A percentile compares a stretch with the other conserved stretches of the same genome.
phyloP scores from a whole-genome alignment of 2,888 invertebrate genomes.

The Amiota minor region DNA sequence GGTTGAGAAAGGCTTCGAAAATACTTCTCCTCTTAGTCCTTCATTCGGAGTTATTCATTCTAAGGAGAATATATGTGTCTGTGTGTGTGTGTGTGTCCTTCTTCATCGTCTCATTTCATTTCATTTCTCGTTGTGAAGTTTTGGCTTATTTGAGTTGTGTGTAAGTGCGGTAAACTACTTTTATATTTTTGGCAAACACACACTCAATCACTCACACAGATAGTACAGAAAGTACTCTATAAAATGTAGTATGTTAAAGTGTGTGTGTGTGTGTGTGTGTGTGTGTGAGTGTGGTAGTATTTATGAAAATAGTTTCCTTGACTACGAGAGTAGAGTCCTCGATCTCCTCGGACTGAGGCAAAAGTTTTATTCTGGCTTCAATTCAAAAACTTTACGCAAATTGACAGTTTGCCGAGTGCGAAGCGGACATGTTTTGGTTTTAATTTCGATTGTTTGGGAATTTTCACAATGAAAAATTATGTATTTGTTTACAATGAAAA shows the following conservation, averaged over 20 bases:
- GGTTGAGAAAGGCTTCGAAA: too few relatives aligned
- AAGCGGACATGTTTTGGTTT: constrained; percentile 50
- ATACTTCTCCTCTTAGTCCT: not conserved
- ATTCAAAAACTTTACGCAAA: constrained; percentile 59
- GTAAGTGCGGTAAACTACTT: not conserved
- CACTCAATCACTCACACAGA: too few relatives aligned
- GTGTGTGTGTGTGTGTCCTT: not conserved
- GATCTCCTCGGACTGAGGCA: not conserved
- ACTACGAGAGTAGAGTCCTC: not conserved
- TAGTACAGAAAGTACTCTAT: constrained; percentile 33
- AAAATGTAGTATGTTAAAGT: too few relatives aligned
- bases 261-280: too few relatives aligned
- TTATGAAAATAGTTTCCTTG: constrained; percentile 61
- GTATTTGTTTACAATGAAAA: constrained; percentile 31
- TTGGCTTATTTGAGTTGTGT: constrained; percentile 17
- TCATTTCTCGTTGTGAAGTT: not conserved
- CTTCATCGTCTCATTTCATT: not conserved
- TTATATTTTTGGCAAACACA: constrained; percentile 32
- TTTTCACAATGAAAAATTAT: constrained; percentile 21
- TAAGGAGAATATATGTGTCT: not conserved
- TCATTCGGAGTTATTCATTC: not conserved
- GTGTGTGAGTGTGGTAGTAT: not conserved
- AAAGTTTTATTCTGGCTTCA: too few relatives aligned
- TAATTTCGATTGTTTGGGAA: constrained; percentile 54
- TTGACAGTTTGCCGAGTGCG: constrained; percentile 56